Evolutionary conservation across 1,140 invertebrate species (phyloP).

Genomic region (Temnothorax nylanderi): DNA sequence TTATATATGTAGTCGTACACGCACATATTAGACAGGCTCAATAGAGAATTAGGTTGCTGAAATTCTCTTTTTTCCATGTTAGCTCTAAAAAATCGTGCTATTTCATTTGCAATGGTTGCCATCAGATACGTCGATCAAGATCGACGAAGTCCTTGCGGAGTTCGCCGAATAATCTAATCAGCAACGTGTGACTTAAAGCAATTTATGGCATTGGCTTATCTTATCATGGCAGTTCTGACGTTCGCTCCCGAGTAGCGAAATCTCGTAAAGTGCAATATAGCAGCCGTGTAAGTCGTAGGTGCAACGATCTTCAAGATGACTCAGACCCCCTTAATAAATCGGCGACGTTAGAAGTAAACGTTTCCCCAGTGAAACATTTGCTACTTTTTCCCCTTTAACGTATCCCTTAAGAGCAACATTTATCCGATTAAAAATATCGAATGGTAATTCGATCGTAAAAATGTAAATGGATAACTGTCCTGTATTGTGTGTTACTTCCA

Average conservation of each 20-base stretch:
- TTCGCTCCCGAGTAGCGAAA: constrained; percentile 25
- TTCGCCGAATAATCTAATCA: constrained; percentile 10
- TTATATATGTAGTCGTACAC: neutral
- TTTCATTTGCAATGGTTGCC: neutral
- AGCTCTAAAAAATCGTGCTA: neutral
- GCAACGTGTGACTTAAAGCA: neutral
- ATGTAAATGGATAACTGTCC: neutral
- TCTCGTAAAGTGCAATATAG: constrained; percentile 23
- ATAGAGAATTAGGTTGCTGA: neutral
- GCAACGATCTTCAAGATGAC: constrained; percentile 29
- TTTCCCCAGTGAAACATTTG: neutral
- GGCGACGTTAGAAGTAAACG: neutral
- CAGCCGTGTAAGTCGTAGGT: neutral
- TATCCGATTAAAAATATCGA: neutral
- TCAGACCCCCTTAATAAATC: neutral
- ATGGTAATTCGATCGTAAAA: neutral
- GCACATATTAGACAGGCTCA: neutral
- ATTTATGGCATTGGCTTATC: constrained; percentile 55
- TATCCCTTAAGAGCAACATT: neutral
- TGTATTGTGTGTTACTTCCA: neutral
- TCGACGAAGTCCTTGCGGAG: neutral
- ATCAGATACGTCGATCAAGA: neutral
- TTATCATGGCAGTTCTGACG: constrained; percentile 51
- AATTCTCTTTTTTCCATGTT: neutral
- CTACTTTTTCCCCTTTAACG: neutral